Base-by-base conservation (phyloP, 1,140 invertebrate genomes). In the Formica exsecta region DNA sequence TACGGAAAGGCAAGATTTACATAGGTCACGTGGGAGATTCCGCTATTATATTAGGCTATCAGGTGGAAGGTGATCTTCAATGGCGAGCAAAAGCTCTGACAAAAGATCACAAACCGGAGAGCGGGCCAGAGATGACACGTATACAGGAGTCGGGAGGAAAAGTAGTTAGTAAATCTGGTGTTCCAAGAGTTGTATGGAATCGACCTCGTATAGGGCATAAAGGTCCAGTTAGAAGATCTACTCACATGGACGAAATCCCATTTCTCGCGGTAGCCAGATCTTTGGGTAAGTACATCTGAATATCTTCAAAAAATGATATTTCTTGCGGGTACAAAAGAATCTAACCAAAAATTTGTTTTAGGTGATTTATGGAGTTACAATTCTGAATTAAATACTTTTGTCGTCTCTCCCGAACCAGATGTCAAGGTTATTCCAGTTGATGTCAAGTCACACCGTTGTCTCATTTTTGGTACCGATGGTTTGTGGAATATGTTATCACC, bases 281-380 rank as follows among this genome's bases (percentile, higher is more conserved):
- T 41, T 95, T 99, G 85, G 99, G 97, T 97, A 95, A 38, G 38
- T 73, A 57, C 19, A 38, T 62, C 7, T 38, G 4, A 48, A 32
- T n/a, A 13, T 64, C 6, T n/a, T 25, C 13, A 9, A 25, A 3
- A 62, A 13, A 19, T 25, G 9, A 32, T 57, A 64, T 44, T 48
- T 61, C 16, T 0, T 41, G 7, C 19, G 8, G 9, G 3, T 32
- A 13, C 5, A 7, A 51, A 25, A 19, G 38, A 57, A 19, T 57
- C 22, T 68, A 32, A 0, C 25, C n/a, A 9, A 61, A 71, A 41
- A 16, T 64, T 36, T 44, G 16, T 32, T 65, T 68, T 68, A 97
- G 97, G 99, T 86, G 99, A 99, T 95, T 96, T 99, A 1, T 99
- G 99, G 99, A 99, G 98, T 92, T 99, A 99, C 93, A 99, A 99